Conservation (phyloP, 2,113 vertebrate genomes). For the Pleuronectes platessa region DNA sequence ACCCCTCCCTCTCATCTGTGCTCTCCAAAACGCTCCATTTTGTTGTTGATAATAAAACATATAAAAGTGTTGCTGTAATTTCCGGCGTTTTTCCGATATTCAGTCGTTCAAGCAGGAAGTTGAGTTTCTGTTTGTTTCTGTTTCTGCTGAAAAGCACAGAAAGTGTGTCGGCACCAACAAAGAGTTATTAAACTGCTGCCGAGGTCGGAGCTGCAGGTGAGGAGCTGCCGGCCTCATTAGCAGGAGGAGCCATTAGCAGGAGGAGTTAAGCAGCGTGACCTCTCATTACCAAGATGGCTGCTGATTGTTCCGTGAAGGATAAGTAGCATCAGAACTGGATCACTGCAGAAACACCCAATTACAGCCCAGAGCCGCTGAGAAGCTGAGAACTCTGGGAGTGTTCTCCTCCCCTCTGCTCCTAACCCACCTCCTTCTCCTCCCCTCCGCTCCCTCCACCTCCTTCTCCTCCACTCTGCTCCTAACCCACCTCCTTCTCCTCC, state of each 20-base stretch:
- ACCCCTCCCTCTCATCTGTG: background rate
- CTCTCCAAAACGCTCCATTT: background rate
- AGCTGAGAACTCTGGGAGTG: background rate
- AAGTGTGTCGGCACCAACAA: no score
- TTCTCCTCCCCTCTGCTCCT: background rate
- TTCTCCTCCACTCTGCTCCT: no score
- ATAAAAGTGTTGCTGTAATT: background rate
- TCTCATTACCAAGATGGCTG: slow-evolving; percentile 64
- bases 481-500: no score
- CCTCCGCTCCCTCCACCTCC: no score
- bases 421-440: background rate
- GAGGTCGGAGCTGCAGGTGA: background rate
- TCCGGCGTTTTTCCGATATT: no score
- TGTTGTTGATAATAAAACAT: background rate
- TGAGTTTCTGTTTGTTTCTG: background rate
- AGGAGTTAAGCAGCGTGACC: slow-evolving; percentile 9
- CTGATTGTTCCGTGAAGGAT: slow-evolving; percentile 65
- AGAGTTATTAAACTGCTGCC: background rate
- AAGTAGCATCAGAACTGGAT: slow-evolving; percentile 20
- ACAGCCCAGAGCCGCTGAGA: slow-evolving; percentile 5
- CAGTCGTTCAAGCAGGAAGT: background rate
- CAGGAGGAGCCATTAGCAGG: background rate
- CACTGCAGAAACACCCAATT: slow-evolving; percentile 46
- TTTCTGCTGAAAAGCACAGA: background rate
- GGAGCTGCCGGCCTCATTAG: background rate